phyloP scores from a whole-genome alignment of 1,140 invertebrate species.

The Conopomorpha cramerella region DNA sequence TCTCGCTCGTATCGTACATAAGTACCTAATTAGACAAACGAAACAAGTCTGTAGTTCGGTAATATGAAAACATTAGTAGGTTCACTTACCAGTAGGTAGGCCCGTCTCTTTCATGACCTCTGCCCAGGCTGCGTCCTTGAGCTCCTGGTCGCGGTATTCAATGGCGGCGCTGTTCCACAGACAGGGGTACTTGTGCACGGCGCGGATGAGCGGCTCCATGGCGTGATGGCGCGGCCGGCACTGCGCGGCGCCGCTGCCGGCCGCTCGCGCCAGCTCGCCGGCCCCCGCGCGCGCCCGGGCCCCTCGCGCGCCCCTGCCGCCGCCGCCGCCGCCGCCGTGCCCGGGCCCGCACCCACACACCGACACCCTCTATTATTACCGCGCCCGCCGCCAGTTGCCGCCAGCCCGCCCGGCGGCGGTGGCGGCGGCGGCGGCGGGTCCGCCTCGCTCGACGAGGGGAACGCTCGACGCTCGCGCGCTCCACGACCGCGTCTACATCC shows the following conservation, averaged over 20 bases:
- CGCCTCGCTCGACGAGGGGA: not conserved
- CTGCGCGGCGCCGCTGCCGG: slow-evolving; percentile 4
- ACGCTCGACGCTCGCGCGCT: not conserved
- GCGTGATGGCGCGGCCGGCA: slow-evolving; percentile 6
- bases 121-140: slow-evolving; percentile 47
- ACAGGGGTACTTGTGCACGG: slow-evolving; percentile 44
- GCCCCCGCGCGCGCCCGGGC: slow-evolving; percentile 3
- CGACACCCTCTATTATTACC: not conserved
- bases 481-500: too few species aligned
- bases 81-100: slow-evolving; percentile 30
- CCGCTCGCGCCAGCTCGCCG: slow-evolving; percentile 3
- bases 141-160: slow-evolving; percentile 49
- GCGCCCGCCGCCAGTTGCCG: not conserved
- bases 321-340: slow-evolving; percentile 6
- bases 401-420: not conserved
- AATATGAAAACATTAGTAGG: not conserved
- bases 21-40: too few species aligned
- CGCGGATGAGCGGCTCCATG: slow-evolving; percentile 47
- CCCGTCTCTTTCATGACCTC: slow-evolving; percentile 52
- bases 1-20: too few species aligned
- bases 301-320: slow-evolving; percentile 4
- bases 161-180: slow-evolving; percentile 47
- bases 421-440: not conserved
- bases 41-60: too few species aligned
- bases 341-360: slow-evolving; percentile 3